Evolutionary conservation across 2,888 invertebrate genomes (phyloP).

Genomic region (Torymus auratus): DNA sequence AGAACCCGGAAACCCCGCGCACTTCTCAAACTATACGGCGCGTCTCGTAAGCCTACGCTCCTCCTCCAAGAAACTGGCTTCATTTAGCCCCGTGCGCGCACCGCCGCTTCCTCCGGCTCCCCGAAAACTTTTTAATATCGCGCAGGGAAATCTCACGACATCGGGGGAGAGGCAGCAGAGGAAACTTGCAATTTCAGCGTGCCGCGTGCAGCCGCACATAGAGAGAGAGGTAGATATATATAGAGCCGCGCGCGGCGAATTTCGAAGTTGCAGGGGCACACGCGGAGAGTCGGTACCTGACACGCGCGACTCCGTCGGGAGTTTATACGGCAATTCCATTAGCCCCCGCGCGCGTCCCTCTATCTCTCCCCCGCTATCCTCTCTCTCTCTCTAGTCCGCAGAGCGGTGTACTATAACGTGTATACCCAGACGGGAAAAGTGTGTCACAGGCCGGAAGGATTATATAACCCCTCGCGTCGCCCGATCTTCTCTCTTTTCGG

Average conservation of each 20-base stretch:
- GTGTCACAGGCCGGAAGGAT: slow-evolving; percentile 18
- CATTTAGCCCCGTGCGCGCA: not conserved
- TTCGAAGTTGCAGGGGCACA: slow-evolving; percentile 29
- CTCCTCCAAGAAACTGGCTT: slow-evolving; percentile 21
- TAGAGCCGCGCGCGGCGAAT: slow-evolving; percentile 3
- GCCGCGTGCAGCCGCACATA: not conserved
- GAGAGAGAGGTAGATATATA: too few species aligned
- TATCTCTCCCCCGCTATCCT: not conserved
- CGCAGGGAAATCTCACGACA: slow-evolving; percentile 5
- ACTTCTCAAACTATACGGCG: too few species aligned
- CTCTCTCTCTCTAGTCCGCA: not conserved
- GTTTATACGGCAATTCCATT: slow-evolving; percentile 45
- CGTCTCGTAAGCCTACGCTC: not conserved
- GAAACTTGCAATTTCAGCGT: slow-evolving; percentile 29
- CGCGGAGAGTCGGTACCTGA: slow-evolving; percentile 5
- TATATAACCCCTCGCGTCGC: not conserved
- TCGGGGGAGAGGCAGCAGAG: not conserved
- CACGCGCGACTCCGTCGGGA: slow-evolving; percentile 16
- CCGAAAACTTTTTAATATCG: slow-evolving; percentile 45
- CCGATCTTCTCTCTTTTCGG: not conserved
- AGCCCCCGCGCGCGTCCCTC: not conserved
- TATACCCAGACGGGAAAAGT: not conserved
- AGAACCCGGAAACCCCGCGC: too few species aligned
- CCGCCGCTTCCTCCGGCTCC: not conserved
- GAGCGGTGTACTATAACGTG: not conserved